Evolutionary conservation across 2,888 invertebrate genomes (phyloP), one percentile per base, ranked within the genome.

Genomic region (Oscheius myriophilus): DNA sequence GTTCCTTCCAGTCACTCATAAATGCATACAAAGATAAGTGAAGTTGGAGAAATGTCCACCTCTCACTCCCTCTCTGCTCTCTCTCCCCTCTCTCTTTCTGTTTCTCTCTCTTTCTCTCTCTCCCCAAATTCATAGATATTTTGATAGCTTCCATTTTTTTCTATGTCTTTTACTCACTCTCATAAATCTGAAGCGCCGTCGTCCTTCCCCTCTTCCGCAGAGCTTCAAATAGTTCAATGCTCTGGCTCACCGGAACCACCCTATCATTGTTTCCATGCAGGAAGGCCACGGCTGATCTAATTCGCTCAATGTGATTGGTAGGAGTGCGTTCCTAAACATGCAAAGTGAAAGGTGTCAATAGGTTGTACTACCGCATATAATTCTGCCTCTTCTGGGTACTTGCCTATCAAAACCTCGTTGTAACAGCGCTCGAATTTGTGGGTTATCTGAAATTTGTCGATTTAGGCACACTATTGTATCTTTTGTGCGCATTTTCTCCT

Each of bases 341-440:
- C 16, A n/a, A 69, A 73, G 14, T 87, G 76, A 18, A n/a, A n/a
- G n/a, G n/a, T n/a, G n/a, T n/a, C n/a, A n/a, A n/a, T 3, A 33
- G 33, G 3, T 6, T 6, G 9, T 6, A 33, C 9, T 33, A 86
- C 81, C 7, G 79, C 66, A 69, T 86, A 87, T 6, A 77, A 49
- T 0, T 62, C 66, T 12, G 63, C 65, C 42, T 67, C 67, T 59
- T 79, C 80, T 9, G 82, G 81, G 25, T 73, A 76, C 23, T 71
- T 72, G 12, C 85, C 87, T 39, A 88, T 79, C 7, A 88, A 76
- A 1, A 49, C 68, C 66, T 87, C 86, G 55, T 87, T 79, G 80
- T 88, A 88, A 26, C 86, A 84, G 54, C 86, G 81, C 76, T 88
- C 88, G 83, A 88, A 88, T 78, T 88, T 88, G 80, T 88, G 88